Evolutionary conservation across 2,797 vertebrate genomes (phyloP).

Genomic region (Anguilla anguilla): DNA sequence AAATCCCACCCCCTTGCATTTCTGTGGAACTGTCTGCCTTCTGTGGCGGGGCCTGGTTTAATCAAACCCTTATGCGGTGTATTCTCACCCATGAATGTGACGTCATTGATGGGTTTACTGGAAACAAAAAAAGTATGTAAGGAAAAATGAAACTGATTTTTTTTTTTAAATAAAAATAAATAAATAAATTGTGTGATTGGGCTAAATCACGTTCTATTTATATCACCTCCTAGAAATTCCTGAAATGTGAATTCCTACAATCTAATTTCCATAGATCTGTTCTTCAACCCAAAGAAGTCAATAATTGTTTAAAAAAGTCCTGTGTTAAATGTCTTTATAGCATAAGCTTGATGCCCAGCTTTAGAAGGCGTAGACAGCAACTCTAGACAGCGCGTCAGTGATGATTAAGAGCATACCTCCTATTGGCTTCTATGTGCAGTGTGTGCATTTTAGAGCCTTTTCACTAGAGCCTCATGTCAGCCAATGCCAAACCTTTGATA

Average conservation of each 20-base stretch:
- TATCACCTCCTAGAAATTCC: not conserved
- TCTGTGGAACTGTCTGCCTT: not conserved
- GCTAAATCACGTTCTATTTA: not conserved
- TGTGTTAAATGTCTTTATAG: not conserved
- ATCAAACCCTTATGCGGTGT: not conserved
- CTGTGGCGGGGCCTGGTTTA: not conserved
- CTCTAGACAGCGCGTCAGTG: not conserved
- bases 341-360: not conserved
- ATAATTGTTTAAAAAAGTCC: not conserved
- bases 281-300: not conserved
- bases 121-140: not conserved
- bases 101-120: not conserved
- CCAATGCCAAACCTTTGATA: slow-evolving; percentile 2
- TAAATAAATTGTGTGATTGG: too few species aligned
- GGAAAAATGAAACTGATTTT: not conserved
- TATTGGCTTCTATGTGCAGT: not conserved
- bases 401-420: not conserved
- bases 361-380: not conserved
- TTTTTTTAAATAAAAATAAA: not conserved
- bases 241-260: not conserved
- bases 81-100: not conserved
- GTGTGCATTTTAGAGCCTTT: not conserved
- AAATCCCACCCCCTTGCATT: not conserved
- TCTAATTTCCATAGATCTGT: not conserved
- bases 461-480: not conserved